These are phyloP conservation scores for Athene noctua DNA, from an alignment of 2,113 vertebrate species.

Conservation along the genomic window DNA sequence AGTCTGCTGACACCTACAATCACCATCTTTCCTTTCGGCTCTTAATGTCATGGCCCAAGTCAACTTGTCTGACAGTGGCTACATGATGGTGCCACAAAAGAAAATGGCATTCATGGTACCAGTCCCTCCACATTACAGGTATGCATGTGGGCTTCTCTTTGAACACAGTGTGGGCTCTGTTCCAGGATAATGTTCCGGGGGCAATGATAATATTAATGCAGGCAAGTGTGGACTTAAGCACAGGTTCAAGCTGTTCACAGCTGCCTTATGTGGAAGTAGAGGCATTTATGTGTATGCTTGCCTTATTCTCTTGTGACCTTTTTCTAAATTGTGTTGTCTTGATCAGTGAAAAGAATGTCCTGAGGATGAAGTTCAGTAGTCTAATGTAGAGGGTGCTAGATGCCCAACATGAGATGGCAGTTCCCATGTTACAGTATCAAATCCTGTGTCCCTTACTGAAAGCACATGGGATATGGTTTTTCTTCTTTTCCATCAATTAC, in stretches of 20 bases:
- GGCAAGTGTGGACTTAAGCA: not conserved
- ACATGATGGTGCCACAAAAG: rapidly evolving
- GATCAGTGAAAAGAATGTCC: not conserved
- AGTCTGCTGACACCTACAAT: not conserved
- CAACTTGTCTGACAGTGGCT: not conserved
- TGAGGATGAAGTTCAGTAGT: not conserved
- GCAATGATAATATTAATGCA: not conserved
- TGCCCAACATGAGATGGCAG: not conserved
- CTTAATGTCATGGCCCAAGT: not conserved
- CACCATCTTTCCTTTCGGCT: not conserved
- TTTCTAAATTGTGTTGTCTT: not conserved
- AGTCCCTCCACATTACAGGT: not conserved
- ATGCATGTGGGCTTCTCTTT: not conserved
- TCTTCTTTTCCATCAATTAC: not conserved
- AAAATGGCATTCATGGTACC: not conserved
- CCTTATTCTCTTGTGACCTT: not conserved
- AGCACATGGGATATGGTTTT: not conserved
- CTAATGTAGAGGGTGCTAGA: rapidly evolving
- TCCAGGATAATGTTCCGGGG: not conserved
- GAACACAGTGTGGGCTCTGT: not conserved
- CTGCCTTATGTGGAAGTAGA: not conserved
- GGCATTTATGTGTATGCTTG: rapidly evolving
- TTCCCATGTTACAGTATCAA: not conserved
- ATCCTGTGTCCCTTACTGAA: not conserved
- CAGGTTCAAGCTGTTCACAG: not conserved